Evolutionary conservation across 2,888 invertebrate genomes (phyloP).

Genomic region (Lutraria lutraria): DNA sequence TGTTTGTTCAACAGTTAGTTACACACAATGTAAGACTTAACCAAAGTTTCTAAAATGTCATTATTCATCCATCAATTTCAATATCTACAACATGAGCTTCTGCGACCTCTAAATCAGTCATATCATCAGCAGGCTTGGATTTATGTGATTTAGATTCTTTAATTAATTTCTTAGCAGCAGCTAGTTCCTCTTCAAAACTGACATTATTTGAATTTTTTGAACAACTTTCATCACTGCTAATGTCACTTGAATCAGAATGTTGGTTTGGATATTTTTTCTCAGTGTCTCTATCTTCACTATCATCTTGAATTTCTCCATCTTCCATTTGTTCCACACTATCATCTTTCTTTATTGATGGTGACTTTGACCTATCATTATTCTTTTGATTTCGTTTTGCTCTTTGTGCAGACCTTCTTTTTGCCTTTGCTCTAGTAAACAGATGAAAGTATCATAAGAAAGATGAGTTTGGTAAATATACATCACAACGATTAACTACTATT

Average conservation of each 20-base stretch:
- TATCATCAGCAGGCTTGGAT: slow-evolving; percentile 37
- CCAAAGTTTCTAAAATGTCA: too few species aligned
- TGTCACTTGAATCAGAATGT: background rate
- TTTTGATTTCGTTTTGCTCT: background rate
- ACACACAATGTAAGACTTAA: too few species aligned
- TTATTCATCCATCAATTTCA: slow-evolving; percentile 11
- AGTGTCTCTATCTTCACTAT: slow-evolving; percentile 25
- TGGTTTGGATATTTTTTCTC: background rate
- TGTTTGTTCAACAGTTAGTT: too few species aligned
- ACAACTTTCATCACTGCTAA: slow-evolving; percentile 22
- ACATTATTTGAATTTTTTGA: background rate
- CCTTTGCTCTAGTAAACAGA: slow-evolving; percentile 37
- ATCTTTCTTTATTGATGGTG: slow-evolving; percentile 27
- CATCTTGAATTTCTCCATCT: slow-evolving; percentile 16
- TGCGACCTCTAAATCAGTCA: slow-evolving; percentile 56
- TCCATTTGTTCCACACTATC: slow-evolving; percentile 26
- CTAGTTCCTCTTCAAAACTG: slow-evolving; percentile 60
- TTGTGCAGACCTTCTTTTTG: slow-evolving; percentile 12
- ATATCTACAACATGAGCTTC: slow-evolving; percentile 66
- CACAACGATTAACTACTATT: too few species aligned
- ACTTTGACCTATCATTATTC: slow-evolving; percentile 29
- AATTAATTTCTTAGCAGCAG: slow-evolving; percentile 50
- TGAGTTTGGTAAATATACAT: too few species aligned
- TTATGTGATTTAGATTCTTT: slow-evolving; percentile 33
- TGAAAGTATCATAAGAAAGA: too few species aligned